These are phyloP conservation scores for Psilopogon haemacephalus DNA, from an alignment of 2,113 vertebrate genomes.

Conservation along the genomic window DNA sequence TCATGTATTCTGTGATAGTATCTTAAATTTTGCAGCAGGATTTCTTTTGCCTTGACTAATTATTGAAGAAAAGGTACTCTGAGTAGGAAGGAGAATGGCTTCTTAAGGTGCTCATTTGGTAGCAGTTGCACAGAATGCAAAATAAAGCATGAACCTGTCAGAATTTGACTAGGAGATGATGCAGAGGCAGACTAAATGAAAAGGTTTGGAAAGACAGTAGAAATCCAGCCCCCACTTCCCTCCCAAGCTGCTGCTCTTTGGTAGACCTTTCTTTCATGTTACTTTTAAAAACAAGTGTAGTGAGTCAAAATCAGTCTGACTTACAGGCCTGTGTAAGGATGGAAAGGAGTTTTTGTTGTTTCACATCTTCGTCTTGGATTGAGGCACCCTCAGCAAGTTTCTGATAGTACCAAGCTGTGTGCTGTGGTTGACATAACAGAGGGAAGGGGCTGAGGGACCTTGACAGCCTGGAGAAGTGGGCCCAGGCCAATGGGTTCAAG, in stretches of 20 bases:
- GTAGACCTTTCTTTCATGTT: neutral
- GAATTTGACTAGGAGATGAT: neutral
- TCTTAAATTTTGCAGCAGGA: neutral
- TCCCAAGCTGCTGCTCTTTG: neutral
- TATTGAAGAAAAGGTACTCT: neutral
- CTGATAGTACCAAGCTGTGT: no score
- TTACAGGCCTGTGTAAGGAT: neutral
- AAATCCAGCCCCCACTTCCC: neutral
- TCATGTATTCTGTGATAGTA: no score
- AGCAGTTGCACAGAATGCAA: neutral
- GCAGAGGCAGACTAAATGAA: neutral
- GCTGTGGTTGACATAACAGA: no score
- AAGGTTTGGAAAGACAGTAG: neutral
- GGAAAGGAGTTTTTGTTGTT: no score
- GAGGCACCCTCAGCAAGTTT: no score
- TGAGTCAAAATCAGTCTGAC: neutral
- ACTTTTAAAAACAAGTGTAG: no score
- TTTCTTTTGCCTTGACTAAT: neutral
- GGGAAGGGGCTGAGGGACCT: no score
- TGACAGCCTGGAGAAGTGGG: no score
- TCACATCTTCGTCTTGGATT: no score
- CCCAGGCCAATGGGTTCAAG: no score
- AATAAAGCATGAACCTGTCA: neutral
- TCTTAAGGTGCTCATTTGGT: neutral
- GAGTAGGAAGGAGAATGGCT: neutral